phyloP scores from a whole-genome alignment of 2,888 invertebrate genomes.

The Calliopum simillimum region DNA sequence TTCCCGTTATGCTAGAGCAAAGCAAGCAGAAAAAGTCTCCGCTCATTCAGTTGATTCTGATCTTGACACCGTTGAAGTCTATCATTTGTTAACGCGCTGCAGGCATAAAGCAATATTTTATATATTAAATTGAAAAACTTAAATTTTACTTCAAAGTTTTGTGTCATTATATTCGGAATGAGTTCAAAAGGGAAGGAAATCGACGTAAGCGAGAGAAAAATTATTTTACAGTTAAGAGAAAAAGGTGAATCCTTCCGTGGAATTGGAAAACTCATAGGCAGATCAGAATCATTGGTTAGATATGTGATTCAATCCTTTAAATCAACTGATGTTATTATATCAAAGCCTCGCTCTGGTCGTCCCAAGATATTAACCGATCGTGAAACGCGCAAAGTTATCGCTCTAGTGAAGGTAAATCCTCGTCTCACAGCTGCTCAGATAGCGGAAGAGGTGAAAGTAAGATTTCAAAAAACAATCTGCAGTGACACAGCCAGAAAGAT shows the following conservation, averaged over 20 bases:
- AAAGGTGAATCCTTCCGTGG: not conserved
- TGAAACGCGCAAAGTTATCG: conserved; percentile 21
- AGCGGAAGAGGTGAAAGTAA: no score
- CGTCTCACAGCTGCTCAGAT: conserved; percentile 23
- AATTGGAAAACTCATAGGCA: conserved; percentile 13
- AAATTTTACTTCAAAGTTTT: no score
- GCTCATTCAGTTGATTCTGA: no score
- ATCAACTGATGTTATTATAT: conserved; percentile 26
- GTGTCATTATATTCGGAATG: no score
- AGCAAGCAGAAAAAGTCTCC: no score
- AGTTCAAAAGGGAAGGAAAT: conserved; percentile 6
- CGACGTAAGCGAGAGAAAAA: conserved; percentile 12
- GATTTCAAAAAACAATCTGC: conserved; percentile 17
- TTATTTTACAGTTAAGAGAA: conserved; percentile 11
- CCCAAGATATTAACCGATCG: conserved; percentile 26
- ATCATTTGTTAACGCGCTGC: no score
- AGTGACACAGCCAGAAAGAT: conserved; percentile 21
- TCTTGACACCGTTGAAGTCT: no score
- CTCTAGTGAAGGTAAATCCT: conserved; percentile 24
- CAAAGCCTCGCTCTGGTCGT: conserved; percentile 33
- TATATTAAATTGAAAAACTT: not conserved
- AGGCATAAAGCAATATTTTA: no score
- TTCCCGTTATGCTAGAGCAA: no score
- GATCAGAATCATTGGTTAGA: conserved; percentile 11
- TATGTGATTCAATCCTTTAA: conserved; percentile 35